Percentiles rank a stretch among this genome's conserved stretches.
These are phyloP conservation scores for Ceratitis capitata DNA, from an alignment of 1,140 invertebrate species.

Conservation along the genomic window DNA sequence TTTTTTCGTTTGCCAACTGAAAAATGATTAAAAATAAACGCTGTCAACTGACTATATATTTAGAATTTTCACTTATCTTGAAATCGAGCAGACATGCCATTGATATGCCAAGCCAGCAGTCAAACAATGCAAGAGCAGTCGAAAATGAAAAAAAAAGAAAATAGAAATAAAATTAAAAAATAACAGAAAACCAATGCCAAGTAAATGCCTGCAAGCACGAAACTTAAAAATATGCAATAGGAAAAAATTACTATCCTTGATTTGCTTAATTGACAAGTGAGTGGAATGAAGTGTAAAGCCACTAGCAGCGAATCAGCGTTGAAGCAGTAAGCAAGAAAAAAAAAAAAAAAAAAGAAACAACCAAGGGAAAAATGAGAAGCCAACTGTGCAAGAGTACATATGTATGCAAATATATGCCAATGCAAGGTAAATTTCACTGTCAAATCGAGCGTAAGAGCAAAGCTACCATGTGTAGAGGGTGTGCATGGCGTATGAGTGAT, in stretches of 20 bases:
- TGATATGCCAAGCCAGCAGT: neutral
- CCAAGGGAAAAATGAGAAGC: no score
- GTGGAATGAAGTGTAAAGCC: slow-evolving; percentile 53
- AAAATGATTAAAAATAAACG: neutral
- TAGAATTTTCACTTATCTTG: neutral
- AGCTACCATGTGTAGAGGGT: neutral
- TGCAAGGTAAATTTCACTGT: neutral
- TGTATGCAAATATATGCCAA: neutral
- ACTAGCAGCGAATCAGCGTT: neutral
- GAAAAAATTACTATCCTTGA: slow-evolving; percentile 48
- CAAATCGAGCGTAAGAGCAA: neutral
- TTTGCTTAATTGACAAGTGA: slow-evolving; percentile 58
- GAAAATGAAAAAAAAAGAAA: neutral
- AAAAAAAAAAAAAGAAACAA: no score
- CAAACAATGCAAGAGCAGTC: neutral
- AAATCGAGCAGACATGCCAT: neutral
- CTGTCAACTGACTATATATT: neutral
- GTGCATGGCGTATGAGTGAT: neutral
- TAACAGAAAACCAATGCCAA: neutral
- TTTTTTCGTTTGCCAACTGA: neutral
- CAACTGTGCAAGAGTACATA: neutral
- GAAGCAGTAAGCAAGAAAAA: no score
- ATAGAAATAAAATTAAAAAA: neutral
- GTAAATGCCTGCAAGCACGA: neutral
- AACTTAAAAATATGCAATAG: slow-evolving; percentile 12